Percentiles rank a stretch among this genome's conserved stretches.
Evolutionary conservation across 2,797 vertebrate species (phyloP).

Genomic region (Helicolenus hilgendorfi): DNA sequence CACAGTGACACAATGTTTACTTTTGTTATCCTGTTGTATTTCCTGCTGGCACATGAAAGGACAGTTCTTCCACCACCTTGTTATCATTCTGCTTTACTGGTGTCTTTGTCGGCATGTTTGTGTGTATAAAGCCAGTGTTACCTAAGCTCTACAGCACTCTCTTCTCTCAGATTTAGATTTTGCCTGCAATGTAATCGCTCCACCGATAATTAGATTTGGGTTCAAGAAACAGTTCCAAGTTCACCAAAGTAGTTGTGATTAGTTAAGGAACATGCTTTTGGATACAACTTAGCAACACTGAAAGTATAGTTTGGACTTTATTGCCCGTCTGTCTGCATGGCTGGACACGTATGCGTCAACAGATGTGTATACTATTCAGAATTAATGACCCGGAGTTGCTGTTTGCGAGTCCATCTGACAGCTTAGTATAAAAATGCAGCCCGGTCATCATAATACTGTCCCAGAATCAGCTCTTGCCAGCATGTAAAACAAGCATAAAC

Average conservation of each 20-base stretch:
- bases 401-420: background rate
- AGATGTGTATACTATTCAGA: background rate
- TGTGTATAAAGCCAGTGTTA: background rate
- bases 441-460: background rate
- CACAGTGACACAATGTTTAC: constrained; percentile 24
- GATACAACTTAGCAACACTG: background rate
- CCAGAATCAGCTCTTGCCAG: background rate
- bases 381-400: background rate
- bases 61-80: background rate
- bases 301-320: background rate
- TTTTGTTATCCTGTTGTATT: constrained; percentile 10
- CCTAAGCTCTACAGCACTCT: background rate
- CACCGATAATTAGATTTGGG: background rate
- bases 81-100: background rate
- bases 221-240: background rate
- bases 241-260: background rate
- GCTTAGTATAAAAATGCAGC: background rate
- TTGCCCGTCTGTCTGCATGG: background rate
- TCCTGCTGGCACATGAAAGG: constrained; percentile 5
- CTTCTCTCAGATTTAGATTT: constrained; percentile 14
- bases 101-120: background rate
- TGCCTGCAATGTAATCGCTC: background rate
- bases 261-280: background rate
- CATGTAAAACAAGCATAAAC: background rate
- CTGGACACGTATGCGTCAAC: background rate